Evolutionary conservation across 2,888 invertebrate genomes (phyloP).

Genomic region (Monoplex corrugatus): DNA sequence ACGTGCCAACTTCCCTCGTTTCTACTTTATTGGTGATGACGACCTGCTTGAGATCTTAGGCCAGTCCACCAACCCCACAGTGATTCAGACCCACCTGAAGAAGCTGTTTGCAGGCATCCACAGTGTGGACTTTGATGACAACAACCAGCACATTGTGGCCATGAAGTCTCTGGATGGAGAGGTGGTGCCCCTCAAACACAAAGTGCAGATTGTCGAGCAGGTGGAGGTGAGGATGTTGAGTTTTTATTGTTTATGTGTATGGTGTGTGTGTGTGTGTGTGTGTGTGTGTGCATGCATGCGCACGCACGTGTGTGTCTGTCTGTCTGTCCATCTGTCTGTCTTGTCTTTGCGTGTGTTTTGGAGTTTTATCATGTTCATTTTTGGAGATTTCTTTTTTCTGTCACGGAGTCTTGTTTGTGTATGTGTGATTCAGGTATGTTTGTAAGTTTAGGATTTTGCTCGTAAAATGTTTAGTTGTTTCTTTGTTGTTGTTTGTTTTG

Average conservation of each 20-base stretch:
- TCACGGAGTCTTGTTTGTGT: no score
- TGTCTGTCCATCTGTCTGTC: neutral
- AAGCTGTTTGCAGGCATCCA: conserved; percentile 91
- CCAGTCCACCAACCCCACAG: conserved; percentile 92
- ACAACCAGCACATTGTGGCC: conserved; percentile 85
- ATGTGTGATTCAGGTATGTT: no score
- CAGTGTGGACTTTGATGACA: conserved; percentile 87
- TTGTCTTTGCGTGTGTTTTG: no score
- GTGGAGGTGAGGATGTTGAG: conserved; percentile 86
- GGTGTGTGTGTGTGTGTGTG: neutral
- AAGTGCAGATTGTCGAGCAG: conserved; percentile 88
- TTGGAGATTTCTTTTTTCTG: no score
- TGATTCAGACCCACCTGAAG: conserved; percentile 96
- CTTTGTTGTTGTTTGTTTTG: no score
- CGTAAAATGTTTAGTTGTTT: no score
- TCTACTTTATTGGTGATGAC: conserved; percentile 98
- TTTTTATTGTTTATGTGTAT: neutral
- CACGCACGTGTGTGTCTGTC: neutral
- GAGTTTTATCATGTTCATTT: no score
- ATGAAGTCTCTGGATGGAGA: conserved; percentile 91
- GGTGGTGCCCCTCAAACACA: conserved; percentile 86
- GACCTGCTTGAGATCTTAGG: conserved; percentile 97
- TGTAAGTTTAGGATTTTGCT: no score
- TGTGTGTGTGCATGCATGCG: neutral
- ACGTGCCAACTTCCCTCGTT: conserved; percentile 94